Evolutionary conservation across 2,113 vertebrate species (phyloP).

Genomic region (Paraplagusia blochii): DNA sequence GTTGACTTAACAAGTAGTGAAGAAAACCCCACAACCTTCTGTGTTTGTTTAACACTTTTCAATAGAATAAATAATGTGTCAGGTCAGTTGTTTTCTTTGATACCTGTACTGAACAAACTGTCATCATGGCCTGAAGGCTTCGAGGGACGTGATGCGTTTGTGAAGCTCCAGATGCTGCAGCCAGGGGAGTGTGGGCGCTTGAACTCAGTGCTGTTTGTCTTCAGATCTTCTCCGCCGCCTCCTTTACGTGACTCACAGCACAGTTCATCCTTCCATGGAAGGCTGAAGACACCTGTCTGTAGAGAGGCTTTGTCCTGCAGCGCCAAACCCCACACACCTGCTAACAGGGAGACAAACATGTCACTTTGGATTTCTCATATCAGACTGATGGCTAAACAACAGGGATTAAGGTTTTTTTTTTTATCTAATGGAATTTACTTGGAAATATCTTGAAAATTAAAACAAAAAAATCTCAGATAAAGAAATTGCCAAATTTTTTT

Average conservation of each 20-base stretch:
- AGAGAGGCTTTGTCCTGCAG: neutral
- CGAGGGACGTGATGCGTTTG: neutral
- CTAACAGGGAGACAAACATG: constrained; percentile 4
- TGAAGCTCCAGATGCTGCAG: constrained; percentile 46
- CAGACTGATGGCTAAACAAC: too few species aligned
- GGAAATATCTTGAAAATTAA: too few species aligned
- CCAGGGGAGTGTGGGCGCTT: constrained; percentile 8
- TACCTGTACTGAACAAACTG: neutral
- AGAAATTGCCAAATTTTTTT: too few species aligned
- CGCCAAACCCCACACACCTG: constrained; percentile 45
- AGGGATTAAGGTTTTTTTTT: too few species aligned
- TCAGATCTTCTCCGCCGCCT: neutral
- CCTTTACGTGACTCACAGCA: constrained; percentile 67
- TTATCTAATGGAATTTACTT: too few species aligned
- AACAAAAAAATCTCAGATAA: too few species aligned
- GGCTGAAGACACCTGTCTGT: constrained; percentile 14
- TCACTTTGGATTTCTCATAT: neutral
- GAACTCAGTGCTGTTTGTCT: constrained; percentile 29
- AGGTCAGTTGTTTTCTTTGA: neutral
- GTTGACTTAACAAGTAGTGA: too few species aligned
- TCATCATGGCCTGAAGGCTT: constrained; percentile 39
- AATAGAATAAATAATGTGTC: neutral
- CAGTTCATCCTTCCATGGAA: constrained; percentile 68
- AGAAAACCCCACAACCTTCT: too few species aligned
- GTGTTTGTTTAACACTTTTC: too few species aligned